phyloP scores from a whole-genome alignment of 2,797 vertebrate genomes.

The Xiphophorus birchmanni region DNA sequence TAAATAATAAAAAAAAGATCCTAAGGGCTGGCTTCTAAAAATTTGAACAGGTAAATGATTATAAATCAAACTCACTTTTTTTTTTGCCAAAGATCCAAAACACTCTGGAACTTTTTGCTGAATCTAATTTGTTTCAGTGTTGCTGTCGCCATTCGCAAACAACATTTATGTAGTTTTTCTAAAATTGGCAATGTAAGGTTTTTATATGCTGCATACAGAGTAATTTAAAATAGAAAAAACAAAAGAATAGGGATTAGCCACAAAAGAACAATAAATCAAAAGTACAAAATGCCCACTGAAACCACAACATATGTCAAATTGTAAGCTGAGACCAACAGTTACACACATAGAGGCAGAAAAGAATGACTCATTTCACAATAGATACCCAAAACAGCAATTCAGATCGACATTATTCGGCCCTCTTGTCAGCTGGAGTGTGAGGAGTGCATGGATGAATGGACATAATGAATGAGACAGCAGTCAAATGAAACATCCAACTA shows the following conservation, averaged over 20 bases:
- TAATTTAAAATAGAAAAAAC: neutral
- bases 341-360: neutral
- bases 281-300: neutral
- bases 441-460: neutral
- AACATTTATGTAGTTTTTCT: neutral
- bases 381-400: neutral
- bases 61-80: neutral
- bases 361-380: neutral
- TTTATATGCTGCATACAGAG: neutral
- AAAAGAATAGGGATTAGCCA: neutral
- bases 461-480: conserved; percentile 9
- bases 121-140: neutral
- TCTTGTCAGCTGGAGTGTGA: neutral
- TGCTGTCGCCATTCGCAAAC: neutral
- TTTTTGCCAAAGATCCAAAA: neutral
- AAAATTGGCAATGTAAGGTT: neutral
- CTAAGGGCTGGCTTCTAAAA: neutral
- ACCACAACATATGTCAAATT: neutral
- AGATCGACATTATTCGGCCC: neutral
- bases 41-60: neutral
- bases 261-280: neutral
- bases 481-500: conserved; percentile 20
- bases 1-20: too few species aligned
- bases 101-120: neutral
- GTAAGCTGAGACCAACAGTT: neutral